Evolutionary conservation across 1,140 invertebrate species (phyloP), one percentile per base, ranked within the genome.

Genomic region (Pachypeltis micranthus): DNA sequence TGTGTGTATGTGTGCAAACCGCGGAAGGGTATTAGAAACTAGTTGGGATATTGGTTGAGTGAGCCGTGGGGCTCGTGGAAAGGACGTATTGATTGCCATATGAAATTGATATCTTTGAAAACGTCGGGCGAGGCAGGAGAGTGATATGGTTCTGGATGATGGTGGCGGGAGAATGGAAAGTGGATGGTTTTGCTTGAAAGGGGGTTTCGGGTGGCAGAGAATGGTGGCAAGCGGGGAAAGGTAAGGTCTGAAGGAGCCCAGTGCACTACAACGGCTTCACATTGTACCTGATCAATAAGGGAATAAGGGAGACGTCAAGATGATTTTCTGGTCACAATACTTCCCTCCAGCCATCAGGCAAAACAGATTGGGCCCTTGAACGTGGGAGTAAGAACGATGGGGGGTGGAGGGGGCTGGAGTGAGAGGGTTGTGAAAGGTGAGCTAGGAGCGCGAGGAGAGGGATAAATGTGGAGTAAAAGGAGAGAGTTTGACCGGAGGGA

Each of bases 251-350:
- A 51, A 21, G 47, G 47, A 51, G 23, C 31, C 31, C 7, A 39
- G 23, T 51, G 47, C 47, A 51, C 47, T 59, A 2, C 2, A 29
- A 59, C 3, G 57, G 57, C 57, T 59, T 59, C 57, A 59, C 29
- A 59, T 59, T 59, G 57, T 59, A 59, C 57, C 57, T 59, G 57
- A 59, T 34, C 57, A 59, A 59, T 59, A 59, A 23, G 47, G 21
- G 24, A 59, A 59, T 59, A 59, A 23, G 47, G 21, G 24, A 59
- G 57, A 29, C 29, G 26, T 28, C 57, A 59, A 59, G 57, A 59
- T 59, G 28, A 59, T 59, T 59, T 28, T 31, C 57, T 59, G 57
- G 57, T 31, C 57, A 59, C 57, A 59, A 59, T 59, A 34, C 14
- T 31, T 31, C 27, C 57, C 55, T 10, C 24, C 27, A 26, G 2